Percentiles rank a stretch among this genome's conserved stretches.
phyloP scores from a whole-genome alignment of 1,140 invertebrate genomes.

The Steinernema feltiae region DNA sequence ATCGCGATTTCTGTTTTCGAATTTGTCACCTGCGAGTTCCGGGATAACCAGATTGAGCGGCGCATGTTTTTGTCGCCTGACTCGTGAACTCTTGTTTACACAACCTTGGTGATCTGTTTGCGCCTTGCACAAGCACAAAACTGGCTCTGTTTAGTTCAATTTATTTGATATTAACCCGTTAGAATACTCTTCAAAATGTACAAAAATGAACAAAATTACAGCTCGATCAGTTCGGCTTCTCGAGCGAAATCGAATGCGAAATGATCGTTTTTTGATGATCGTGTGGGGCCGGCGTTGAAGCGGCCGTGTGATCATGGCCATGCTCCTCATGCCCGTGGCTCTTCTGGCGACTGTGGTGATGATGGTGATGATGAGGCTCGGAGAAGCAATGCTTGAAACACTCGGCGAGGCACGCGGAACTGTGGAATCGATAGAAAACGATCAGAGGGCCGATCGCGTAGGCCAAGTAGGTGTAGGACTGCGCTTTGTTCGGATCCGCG shows the following conservation, averaged over 20 bases:
- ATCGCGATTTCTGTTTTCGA: no score
- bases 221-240: background rate
- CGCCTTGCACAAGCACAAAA: no score
- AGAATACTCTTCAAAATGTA: no score
- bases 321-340: slow-evolving; percentile 4
- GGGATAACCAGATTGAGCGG: no score
- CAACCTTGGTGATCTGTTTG: no score
- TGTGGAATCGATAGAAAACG: slow-evolving; percentile 51
- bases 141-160: no score
- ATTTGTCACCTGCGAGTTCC: no score
- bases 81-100: no score
- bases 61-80: no score
- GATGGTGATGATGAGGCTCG: slow-evolving; percentile 23
- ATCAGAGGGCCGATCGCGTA: slow-evolving; percentile 51
- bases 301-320: background rate
- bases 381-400: slow-evolving; percentile 35
- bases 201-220: no score
- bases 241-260: background rate
- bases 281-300: background rate
- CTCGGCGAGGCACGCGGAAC: slow-evolving; percentile 34
- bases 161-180: no score
- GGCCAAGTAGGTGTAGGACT: slow-evolving; percentile 49
- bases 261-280: background rate
- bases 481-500: slow-evolving; percentile 13
- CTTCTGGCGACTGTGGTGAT: background rate